Conservation (phyloP, 1,140 invertebrate species). For the Camponotus floridanus region DNA sequence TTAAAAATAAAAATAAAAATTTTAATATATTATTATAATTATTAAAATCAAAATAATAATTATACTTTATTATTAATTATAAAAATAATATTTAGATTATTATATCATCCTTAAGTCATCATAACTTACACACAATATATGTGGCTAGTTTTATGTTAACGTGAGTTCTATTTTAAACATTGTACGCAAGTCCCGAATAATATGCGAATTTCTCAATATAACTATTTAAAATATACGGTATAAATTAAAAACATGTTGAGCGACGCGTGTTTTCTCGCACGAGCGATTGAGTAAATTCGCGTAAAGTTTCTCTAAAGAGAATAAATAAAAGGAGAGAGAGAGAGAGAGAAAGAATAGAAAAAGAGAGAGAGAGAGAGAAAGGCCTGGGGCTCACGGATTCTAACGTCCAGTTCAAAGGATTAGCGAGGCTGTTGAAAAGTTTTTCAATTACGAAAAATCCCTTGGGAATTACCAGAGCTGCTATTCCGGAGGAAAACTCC, state of each 20-base stretch:
- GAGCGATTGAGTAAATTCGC: slow-evolving; percentile 13
- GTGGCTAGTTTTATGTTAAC: no score
- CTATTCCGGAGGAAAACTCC: not conserved
- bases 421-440: slow-evolving; percentile 51
- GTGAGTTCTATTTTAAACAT: no score
- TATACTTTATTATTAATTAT: not conserved
- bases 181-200: not conserved
- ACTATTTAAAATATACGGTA: not conserved
- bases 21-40: not conserved
- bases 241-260: not conserved
- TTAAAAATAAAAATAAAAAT: not conserved
- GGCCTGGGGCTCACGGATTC: slow-evolving; percentile 2
- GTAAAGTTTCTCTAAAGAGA: slow-evolving; percentile 41
- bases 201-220: not conserved
- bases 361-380: no score
- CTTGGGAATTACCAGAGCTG: slow-evolving; percentile 28
- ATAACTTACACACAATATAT: not conserved
- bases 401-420: slow-evolving; percentile 56
- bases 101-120: not conserved
- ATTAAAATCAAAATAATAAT: not conserved
- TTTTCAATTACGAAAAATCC: slow-evolving; percentile 67
- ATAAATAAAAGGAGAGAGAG: not conserved
- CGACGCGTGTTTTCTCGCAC: slow-evolving; percentile 35
- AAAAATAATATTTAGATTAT: not conserved
- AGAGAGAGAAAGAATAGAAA: not conserved